Percentiles rank a stretch among this genome's conserved stretches.
Evolutionary conservation across 2,113 vertebrate species (phyloP).

Genomic region (Miniopterus natalensis): DNA sequence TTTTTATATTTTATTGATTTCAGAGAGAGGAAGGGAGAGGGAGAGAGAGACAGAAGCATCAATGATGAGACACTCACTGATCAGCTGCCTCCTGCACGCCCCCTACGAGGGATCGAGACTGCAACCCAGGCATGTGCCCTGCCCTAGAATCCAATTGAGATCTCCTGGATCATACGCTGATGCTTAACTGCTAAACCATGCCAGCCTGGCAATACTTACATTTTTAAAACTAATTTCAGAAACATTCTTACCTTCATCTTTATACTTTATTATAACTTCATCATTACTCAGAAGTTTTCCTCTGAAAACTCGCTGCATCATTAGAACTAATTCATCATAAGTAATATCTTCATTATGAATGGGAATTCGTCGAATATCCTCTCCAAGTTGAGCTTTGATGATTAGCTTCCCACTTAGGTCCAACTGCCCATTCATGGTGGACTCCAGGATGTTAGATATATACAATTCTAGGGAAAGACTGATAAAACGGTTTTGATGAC

Average conservation of each 20-base stretch:
- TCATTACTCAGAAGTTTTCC: slow-evolving; percentile 98
- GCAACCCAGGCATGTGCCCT: too few species aligned
- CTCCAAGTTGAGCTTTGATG: slow-evolving; percentile 99
- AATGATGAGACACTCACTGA: too few species aligned
- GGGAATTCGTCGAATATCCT: slow-evolving; percentile 98
- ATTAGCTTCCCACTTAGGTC: slow-evolving; percentile 99
- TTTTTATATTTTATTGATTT: too few species aligned
- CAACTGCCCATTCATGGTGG: slow-evolving; percentile 98
- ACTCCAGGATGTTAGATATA: slow-evolving; percentile 85
- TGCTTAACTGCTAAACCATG: too few species aligned
- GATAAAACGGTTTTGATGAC: slow-evolving; percentile 65
- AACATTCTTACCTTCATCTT: slow-evolving; percentile 95
- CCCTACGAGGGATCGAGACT: too few species aligned
- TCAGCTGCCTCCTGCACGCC: too few species aligned
- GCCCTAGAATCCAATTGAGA: too few species aligned
- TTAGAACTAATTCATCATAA: slow-evolving; percentile 98
- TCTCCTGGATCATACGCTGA: too few species aligned
- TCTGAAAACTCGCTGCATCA: slow-evolving; percentile 99
- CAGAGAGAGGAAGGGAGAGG: too few species aligned
- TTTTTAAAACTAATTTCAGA: slow-evolving; percentile 12
- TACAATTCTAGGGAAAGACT: slow-evolving; percentile 79
- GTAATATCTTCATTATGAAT: slow-evolving; percentile 99
- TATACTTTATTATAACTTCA: slow-evolving; percentile 99
- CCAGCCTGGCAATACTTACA: background rate
- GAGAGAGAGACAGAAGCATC: too few species aligned